Percentiles rank a stretch among this genome's conserved stretches.
These are phyloP conservation scores for Goniozus legneri DNA, from an alignment of 1,140 invertebrate species.

Conservation along the genomic window DNA sequence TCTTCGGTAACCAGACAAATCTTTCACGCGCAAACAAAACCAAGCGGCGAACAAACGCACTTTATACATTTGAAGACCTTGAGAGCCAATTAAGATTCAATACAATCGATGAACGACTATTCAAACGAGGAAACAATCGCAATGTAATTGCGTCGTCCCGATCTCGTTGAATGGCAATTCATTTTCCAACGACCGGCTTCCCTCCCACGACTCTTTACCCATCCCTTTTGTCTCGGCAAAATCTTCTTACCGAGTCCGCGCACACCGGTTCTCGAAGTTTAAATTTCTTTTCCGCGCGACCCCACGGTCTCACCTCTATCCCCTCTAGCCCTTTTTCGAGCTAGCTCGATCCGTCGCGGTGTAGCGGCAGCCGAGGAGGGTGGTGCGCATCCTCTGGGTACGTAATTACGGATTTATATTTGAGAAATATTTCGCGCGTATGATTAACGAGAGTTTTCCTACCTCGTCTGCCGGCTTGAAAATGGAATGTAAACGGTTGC, in stretches of 20 bases:
- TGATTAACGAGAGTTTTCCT: conserved; percentile 44
- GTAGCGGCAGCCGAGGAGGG: background rate
- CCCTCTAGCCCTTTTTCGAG: too few relatives aligned
- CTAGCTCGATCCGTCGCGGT: too few relatives aligned
- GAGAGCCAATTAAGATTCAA: conserved; percentile 34
- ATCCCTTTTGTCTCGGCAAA: conserved; percentile 28
- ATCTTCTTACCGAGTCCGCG: conserved; percentile 21
- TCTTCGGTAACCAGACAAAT: too few relatives aligned
- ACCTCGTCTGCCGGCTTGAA: conserved; percentile 18
- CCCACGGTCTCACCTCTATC: too few relatives aligned
- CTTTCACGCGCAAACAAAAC: too few relatives aligned
- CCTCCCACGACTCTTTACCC: conserved; percentile 8
- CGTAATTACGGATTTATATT: conserved; percentile 40
- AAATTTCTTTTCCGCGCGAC: conserved; percentile 23
- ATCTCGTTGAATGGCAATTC: conserved; percentile 43
- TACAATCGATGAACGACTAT: conserved; percentile 46
- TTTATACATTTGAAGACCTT: conserved; percentile 9
- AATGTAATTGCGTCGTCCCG: conserved; percentile 49
- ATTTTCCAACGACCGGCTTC: conserved; percentile 31
- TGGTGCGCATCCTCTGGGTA: conserved; percentile 6
- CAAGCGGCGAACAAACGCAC: background rate
- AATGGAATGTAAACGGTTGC: conserved; percentile 1
- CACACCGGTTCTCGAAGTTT: conserved; percentile 16
- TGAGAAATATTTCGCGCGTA: conserved; percentile 31
- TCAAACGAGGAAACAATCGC: conserved; percentile 47